These are phyloP conservation scores for Ichneumon xanthorius DNA, from an alignment of 2,888 invertebrate genomes.

Conservation along the genomic window DNA sequence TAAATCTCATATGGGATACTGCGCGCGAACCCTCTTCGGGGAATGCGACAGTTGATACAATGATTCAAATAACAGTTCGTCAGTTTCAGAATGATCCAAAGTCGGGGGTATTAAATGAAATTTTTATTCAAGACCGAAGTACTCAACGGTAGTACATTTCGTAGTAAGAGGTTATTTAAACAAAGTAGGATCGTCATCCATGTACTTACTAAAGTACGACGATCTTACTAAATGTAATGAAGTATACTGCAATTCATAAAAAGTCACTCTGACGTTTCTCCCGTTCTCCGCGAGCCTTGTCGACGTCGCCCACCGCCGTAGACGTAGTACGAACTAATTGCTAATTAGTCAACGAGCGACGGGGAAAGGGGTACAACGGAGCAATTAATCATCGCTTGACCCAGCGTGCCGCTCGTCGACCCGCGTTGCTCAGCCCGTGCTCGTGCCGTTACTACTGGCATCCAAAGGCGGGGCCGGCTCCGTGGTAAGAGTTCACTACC, in stretches of 20 bases:
- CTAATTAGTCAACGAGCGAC: conserved; percentile 76
- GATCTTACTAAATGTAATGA: conserved; percentile 7
- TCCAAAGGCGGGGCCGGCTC: conserved; percentile 45
- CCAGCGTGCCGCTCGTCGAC: conserved; percentile 61
- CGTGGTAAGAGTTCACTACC: conserved; percentile 39
- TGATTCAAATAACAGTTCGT: too few species aligned
- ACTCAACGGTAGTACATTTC: not conserved
- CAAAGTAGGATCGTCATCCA: conserved; percentile 21
- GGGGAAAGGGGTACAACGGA: conserved; percentile 59
- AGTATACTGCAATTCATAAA: conserved; percentile 53
- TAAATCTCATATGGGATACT: too few species aligned
- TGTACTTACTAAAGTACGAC: not conserved
- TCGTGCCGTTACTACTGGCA: conserved; percentile 56
- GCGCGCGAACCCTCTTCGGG: too few species aligned
- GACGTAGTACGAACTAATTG: conserved; percentile 74
- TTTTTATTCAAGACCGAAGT: not conserved
- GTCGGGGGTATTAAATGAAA: not conserved
- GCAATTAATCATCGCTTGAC: conserved; percentile 80
- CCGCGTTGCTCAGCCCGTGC: conserved; percentile 33
- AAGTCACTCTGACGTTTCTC: conserved; percentile 34
- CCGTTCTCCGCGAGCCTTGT: conserved; percentile 15
- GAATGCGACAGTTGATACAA: too few species aligned
- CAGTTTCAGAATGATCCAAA: not conserved
- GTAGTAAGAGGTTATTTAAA: conserved; percentile 8
- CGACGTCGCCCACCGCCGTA: conserved; percentile 46